Conservation (phyloP, 1,140 invertebrate species). For the Eubasilissa regina region DNA sequence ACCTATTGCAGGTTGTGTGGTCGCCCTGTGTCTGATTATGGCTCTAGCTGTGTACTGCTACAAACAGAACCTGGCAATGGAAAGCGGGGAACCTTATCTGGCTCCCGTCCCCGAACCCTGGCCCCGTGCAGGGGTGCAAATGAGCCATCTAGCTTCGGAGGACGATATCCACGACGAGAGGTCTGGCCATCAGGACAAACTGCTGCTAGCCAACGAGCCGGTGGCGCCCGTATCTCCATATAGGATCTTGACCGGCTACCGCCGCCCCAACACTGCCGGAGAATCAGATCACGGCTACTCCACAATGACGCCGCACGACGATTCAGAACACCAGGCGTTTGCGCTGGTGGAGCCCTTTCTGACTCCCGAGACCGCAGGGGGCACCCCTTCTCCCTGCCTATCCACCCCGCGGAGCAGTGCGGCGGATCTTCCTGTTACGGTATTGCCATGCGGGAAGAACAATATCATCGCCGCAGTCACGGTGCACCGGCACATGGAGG, state of each 20-base stretch:
- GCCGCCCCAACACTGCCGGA: conserved; percentile 83
- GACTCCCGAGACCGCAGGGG: conserved; percentile 66
- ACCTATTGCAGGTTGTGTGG: conserved; percentile 76
- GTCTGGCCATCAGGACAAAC: conserved; percentile 75
- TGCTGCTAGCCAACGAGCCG: conserved; percentile 73
- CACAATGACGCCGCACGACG: conserved; percentile 94
- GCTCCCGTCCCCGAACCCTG: conserved; percentile 69
- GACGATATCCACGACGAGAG: conserved; percentile 67
- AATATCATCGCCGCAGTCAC: conserved; percentile 89
- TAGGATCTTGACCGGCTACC: conserved; percentile 86
- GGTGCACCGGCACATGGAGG: conserved; percentile 88
- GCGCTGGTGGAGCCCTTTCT: conserved; percentile 77
- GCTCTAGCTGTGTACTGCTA: conserved; percentile 79
- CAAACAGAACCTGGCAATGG: conserved; percentile 75
- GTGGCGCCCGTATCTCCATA: conserved; percentile 88
- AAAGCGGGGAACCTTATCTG: conserved; percentile 70
- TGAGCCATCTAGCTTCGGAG: conserved; percentile 65
- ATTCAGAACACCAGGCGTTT: conserved; percentile 85
- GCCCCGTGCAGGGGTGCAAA: conserved; percentile 69
- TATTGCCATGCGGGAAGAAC: conserved; percentile 74
- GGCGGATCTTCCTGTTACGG: conserved; percentile 66
- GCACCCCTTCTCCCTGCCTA: conserved; percentile 75
- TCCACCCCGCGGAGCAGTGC: conserved; percentile 34
- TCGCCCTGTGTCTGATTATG: conserved; percentile 75
- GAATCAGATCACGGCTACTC: conserved; percentile 96